Conservation (phyloP, 53 echinoderm and acorn worm species). For the Echinometra lucunter region DNA sequence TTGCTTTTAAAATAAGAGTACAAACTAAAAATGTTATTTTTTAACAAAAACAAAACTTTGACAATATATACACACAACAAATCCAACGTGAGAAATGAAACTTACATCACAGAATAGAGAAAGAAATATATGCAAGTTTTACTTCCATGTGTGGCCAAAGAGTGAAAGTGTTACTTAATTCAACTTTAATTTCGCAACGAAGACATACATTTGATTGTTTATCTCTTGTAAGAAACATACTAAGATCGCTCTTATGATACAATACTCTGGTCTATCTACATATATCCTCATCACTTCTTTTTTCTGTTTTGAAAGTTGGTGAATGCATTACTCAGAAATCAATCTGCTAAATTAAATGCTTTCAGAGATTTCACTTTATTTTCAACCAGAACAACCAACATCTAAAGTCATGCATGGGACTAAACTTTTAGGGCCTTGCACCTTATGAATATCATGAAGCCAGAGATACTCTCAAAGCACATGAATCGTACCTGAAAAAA, state of each 20-base stretch:
- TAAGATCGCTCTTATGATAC: slow-evolving; percentile 33
- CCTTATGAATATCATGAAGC: not conserved
- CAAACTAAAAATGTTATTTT: not conserved
- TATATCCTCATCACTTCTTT: not conserved
- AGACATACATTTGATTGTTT: not conserved
- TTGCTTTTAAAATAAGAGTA: not conserved
- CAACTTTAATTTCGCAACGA: not conserved
- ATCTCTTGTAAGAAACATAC: not conserved
- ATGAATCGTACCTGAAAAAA: not conserved
- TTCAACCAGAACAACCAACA: not conserved
- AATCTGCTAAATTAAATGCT: not conserved
- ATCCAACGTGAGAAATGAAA: not conserved
- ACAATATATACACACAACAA: slow-evolving; percentile 49
- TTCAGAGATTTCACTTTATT: not conserved
- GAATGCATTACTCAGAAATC: not conserved
- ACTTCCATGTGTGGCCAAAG: not conserved
- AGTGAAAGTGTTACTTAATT: not conserved
- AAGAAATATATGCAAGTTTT: not conserved
- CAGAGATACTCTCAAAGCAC: not conserved
- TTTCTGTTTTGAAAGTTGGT: not conserved
- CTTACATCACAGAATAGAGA: not conserved
- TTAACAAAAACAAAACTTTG: not conserved
- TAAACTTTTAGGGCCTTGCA: not conserved
- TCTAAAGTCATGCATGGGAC: not conserved
- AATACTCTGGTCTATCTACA: slow-evolving; percentile 1